Conservation (phyloP, 1,140 invertebrate species). For the Drosophila tristis region DNA sequence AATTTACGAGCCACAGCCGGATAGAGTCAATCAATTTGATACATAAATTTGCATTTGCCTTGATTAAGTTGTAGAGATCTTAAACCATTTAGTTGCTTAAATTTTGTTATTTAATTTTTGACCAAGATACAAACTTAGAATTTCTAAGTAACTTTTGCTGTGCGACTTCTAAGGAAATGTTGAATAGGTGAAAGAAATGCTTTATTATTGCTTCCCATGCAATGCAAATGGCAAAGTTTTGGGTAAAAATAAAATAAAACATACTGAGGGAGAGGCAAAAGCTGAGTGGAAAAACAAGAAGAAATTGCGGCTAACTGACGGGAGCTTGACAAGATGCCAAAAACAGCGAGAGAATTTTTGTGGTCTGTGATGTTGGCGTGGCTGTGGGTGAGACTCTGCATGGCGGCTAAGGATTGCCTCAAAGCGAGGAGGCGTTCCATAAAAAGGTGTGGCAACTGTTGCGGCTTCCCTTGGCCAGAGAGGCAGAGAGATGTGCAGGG, state of each 20-base stretch:
- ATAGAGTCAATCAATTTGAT: slow-evolving; percentile 22
- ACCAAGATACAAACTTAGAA: not conserved
- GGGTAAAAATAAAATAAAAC: slow-evolving; percentile 29
- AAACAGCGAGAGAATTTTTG: slow-evolving; percentile 63
- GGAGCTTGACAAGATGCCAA: slow-evolving; percentile 78
- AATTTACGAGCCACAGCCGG: slow-evolving; percentile 28
- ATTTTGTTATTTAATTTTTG: not conserved
- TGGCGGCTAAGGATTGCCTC: slow-evolving; percentile 5
- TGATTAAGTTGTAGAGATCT: slow-evolving; percentile 1
- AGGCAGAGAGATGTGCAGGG: slow-evolving; percentile 7
- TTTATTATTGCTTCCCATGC: slow-evolving; percentile 58
- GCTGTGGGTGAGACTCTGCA: slow-evolving; percentile 5
- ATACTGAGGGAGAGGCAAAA: not conserved
- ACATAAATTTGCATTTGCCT: slow-evolving; percentile 29
- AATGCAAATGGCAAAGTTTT: slow-evolving; percentile 65
- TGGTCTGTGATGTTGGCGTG: slow-evolving; percentile 41
- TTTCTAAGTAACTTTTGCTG: slow-evolving; percentile 1
- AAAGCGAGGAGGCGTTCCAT: slow-evolving; percentile 19
- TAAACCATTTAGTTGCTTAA: slow-evolving; percentile 30
- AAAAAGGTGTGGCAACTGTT: slow-evolving; percentile 75
- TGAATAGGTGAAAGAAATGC: slow-evolving; percentile 20
- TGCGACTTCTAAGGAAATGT: slow-evolving; percentile 6
- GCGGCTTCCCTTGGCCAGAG: slow-evolving; percentile 39
- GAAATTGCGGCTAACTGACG: slow-evolving; percentile 50
- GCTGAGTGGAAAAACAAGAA: slow-evolving; percentile 4